Evolutionary conservation across 2,888 invertebrate genomes (phyloP).

Genomic region (Schizaphis graminum): DNA sequence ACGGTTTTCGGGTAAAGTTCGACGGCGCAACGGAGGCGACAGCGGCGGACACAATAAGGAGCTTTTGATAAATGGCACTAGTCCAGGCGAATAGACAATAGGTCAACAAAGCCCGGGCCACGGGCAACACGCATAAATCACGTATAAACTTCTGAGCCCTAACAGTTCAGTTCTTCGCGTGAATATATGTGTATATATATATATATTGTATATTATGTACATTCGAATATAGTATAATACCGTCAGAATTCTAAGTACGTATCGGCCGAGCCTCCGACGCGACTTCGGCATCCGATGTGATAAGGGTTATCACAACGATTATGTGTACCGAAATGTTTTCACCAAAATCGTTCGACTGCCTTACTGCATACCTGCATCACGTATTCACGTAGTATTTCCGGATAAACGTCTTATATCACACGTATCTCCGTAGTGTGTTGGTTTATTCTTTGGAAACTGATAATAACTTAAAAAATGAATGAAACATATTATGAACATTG

Average conservation of each 20-base stretch:
- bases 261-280: neutral
- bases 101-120: conserved; percentile 61
- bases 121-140: conserved; percentile 62
- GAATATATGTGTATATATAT: neutral
- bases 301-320: conserved; percentile 53
- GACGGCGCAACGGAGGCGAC: conserved; percentile 40
- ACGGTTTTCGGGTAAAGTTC: conserved; percentile 62
- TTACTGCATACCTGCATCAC: neutral
- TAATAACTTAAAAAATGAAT: neutral
- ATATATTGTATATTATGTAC: neutral
- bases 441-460: neutral
- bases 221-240: neutral
- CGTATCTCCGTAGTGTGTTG: neutral
- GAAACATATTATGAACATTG: neutral
- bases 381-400: neutral
- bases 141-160: conserved; percentile 58
- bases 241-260: conserved; percentile 25
- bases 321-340: neutral
- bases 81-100: conserved; percentile 65
- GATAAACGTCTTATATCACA: neutral
- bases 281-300: conserved; percentile 2
- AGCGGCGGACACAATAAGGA: conserved; percentile 61
- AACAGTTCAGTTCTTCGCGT: conserved; percentile 40
- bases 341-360: neutral
- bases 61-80: conserved; percentile 65